Evolutionary conservation across 2,113 vertebrate species (phyloP).

Genomic region (Gasterosteus nipponicus): DNA sequence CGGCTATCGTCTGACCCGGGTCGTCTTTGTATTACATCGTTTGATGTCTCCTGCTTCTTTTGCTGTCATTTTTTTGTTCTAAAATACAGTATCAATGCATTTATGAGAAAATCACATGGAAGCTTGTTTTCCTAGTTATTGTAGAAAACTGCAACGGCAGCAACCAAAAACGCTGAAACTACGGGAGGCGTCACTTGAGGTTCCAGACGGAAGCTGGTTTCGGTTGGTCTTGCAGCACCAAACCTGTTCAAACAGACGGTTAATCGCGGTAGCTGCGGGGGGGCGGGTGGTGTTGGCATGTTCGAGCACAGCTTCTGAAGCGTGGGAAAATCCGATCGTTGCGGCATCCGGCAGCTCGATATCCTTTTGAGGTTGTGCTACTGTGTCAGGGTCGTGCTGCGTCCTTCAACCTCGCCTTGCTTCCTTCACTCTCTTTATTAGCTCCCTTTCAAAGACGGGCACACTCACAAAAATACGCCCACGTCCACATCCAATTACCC

Average conservation of each 20-base stretch:
- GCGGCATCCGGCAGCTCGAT: conserved; percentile 25
- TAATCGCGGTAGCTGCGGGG: no score
- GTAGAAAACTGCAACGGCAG: background rate
- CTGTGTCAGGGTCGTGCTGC: conserved; percentile 29
- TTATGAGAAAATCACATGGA: background rate
- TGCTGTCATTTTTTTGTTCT: no score
- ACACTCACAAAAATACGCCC: background rate
- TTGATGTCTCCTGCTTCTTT: no score
- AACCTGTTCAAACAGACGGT: no score
- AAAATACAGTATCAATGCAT: background rate
- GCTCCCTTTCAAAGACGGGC: conserved; percentile 32
- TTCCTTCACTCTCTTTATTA: conserved; percentile 17
- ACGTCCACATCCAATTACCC: conserved; percentile 32
- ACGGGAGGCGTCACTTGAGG: background rate
- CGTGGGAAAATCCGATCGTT: conserved; percentile 22
- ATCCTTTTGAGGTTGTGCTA: conserved; percentile 23
- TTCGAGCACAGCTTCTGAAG: background rate
- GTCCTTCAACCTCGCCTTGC: conserved; percentile 13
- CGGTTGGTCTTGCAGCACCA: background rate
- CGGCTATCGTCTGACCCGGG: no score
- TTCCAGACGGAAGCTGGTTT: background rate
- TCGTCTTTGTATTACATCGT: no score
- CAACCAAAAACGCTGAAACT: background rate
- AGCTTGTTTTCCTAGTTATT: background rate
- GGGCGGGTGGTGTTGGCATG: background rate